Base-by-base conservation (phyloP, 2,113 vertebrate genomes). In the Phylloscopus trochilus region DNA sequence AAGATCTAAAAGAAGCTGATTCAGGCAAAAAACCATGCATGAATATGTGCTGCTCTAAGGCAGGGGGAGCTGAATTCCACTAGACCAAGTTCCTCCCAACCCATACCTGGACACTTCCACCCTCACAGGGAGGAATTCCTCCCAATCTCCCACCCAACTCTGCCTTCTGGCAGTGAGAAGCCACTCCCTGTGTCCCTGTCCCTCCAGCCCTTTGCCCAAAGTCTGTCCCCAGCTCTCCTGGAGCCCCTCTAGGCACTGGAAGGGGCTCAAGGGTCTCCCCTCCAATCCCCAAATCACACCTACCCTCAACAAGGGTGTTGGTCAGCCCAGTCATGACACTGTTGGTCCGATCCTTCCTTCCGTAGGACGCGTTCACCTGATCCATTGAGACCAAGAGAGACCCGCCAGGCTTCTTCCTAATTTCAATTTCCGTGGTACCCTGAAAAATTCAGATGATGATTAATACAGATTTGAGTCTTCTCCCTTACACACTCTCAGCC, bases 351-450 rank as follows among this genome's bases (percentile, higher is more conserved):
- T 99, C 99, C 92, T 99, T 99, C 63, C 98, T 98, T 22, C 99
- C 99, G 4, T 99, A 99, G 77, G 99, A 99, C 0, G 98, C 98
- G 56, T 99, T 99, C 89, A 99, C 98, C 86, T 99, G 99, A 72
- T 99, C 99, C 98, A 99, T 99, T 2, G 99, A 99, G 69, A 99
- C 99, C 98, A 99, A 96, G 20, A 99, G 99, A 20, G 99, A 99
- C 52, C 98, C 99, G 1, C 99, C 99, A 68, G 98, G 98, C 94
- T 99, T 99, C 98, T 99, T 99, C 97, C 99, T 98, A 13, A 98
- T 98, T 82, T 99, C 99, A 30, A 99, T 98, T 41, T 99, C 99
- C 8, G 99, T 99, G 13, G 99, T 99, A 69, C 98, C 98, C 98
- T 98, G 97, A 12, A 94, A 96, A 96, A 94, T 79, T 2, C 87